phyloP scores from a whole-genome alignment of 1,140 invertebrate species.

The Oppia nitens region DNA sequence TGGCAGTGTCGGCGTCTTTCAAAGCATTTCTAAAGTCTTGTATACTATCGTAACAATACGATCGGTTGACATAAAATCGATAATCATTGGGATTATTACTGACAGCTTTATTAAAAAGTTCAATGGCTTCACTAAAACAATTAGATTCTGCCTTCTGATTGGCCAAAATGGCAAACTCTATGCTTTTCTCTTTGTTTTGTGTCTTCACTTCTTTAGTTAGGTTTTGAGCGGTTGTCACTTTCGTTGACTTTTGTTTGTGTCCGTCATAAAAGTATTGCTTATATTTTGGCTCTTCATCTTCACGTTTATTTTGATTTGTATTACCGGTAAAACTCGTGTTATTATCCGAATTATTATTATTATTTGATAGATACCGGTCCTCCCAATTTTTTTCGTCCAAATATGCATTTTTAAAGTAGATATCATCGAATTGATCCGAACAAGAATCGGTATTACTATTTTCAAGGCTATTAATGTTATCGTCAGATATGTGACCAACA shows the following conservation, averaged over 20 bases:
- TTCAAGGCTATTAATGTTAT: neutral
- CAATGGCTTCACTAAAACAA: neutral
- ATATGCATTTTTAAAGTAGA: no score
- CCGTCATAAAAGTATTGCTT: neutral
- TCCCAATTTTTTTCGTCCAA: no score
- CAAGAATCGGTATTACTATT: neutral
- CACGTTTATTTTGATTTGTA: neutral
- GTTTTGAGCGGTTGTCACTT: no score
- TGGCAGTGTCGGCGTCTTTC: neutral
- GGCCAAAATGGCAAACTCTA: neutral
- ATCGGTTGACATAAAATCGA: neutral
- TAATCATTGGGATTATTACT: neutral
- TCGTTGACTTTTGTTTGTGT: neutral
- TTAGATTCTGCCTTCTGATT: neutral
- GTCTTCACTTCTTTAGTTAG: neutral
- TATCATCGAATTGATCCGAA: no score
- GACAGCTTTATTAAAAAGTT: neutral
- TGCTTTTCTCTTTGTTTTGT: neutral
- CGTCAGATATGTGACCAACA: neutral
- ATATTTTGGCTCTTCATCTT: neutral
- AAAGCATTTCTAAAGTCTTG: neutral
- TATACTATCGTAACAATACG: neutral
- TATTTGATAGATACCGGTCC: neutral
- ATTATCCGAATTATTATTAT: neutral
- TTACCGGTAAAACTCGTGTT: neutral